Conservation (phyloP, 2,113 vertebrate genomes). For the Eublepharis macularius region DNA sequence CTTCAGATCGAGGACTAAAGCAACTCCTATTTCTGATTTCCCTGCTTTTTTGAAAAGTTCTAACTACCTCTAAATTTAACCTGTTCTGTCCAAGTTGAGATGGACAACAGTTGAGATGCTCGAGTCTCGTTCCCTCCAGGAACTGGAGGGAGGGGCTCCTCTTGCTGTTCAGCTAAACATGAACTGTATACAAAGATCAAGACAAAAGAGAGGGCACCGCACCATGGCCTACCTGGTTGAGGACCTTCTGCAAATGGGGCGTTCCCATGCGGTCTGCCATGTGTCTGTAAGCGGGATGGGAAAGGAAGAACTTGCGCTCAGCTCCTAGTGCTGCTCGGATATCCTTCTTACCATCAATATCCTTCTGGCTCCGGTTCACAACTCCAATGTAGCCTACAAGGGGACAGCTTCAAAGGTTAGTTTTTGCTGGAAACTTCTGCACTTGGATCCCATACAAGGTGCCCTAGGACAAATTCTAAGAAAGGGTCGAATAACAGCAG, state of each 20-base stretch:
- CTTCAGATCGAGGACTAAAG: background rate
- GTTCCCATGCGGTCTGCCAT: slow-evolving; percentile 97
- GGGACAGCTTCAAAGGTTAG: background rate
- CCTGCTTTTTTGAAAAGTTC: background rate
- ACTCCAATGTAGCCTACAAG: slow-evolving; percentile 91
- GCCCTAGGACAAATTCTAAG: background rate
- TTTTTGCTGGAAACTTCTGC: background rate
- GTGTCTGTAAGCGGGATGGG: slow-evolving; percentile 92
- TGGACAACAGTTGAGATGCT: background rate
- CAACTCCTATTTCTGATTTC: background rate
- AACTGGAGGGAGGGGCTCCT: background rate
- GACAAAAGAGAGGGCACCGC: background rate
- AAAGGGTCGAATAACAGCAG: background rate
- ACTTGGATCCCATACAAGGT: too few relatives aligned
- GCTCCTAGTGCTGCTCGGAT: slow-evolving; percentile 88
- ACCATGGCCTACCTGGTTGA: slow-evolving; percentile 88
- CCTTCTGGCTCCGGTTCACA: slow-evolving; percentile 97
- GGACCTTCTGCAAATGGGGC: slow-evolving; percentile 87
- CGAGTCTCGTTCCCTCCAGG: accelerated
- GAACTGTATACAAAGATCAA: background rate
- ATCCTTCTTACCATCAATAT: slow-evolving; percentile 96
- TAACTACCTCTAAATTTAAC: background rate
- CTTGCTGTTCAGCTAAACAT: background rate
- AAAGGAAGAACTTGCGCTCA: slow-evolving; percentile 96
- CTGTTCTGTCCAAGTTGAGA: background rate